Conservation (phyloP, 2,113 vertebrate genomes). For the Delphinus delphis region DNA sequence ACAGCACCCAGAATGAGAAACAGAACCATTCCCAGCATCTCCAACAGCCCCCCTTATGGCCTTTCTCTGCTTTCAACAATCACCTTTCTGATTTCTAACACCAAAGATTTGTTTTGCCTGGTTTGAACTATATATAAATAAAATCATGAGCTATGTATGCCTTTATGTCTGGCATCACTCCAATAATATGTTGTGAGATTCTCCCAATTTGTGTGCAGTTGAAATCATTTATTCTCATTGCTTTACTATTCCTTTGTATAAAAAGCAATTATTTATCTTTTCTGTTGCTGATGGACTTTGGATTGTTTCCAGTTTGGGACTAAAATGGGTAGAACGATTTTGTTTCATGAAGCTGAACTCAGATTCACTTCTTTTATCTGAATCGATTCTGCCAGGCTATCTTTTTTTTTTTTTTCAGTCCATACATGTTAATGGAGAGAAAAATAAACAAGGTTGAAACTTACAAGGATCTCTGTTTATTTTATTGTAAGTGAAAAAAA, state of each 20-base stretch:
- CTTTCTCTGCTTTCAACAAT: not conserved
- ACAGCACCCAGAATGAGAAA: not conserved
- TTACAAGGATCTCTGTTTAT: not conserved
- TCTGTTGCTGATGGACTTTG: not conserved
- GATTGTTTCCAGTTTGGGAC: not conserved
- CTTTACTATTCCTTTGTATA: not conserved
- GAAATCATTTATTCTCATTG: not conserved
- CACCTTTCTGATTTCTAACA: not conserved
- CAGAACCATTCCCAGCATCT: not conserved
- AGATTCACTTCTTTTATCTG: not conserved
- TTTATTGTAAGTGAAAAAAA: not conserved
- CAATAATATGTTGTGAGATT: not conserved
- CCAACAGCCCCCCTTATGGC: not conserved
- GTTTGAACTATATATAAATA: not conserved
- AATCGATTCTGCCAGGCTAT: not conserved
- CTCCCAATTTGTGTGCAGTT: not conserved
- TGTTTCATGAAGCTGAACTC: not conserved
- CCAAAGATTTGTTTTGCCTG: not conserved
- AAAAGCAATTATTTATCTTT: not conserved
- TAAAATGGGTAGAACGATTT: not conserved
- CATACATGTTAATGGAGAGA: not conserved
- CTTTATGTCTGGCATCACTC: not conserved
- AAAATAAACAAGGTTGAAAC: not conserved
- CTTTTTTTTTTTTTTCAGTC: not conserved
- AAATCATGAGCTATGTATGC: not conserved